Evolutionary conservation across 2,113 vertebrate genomes (phyloP).

Genomic region (Centropus bengalensis): DNA sequence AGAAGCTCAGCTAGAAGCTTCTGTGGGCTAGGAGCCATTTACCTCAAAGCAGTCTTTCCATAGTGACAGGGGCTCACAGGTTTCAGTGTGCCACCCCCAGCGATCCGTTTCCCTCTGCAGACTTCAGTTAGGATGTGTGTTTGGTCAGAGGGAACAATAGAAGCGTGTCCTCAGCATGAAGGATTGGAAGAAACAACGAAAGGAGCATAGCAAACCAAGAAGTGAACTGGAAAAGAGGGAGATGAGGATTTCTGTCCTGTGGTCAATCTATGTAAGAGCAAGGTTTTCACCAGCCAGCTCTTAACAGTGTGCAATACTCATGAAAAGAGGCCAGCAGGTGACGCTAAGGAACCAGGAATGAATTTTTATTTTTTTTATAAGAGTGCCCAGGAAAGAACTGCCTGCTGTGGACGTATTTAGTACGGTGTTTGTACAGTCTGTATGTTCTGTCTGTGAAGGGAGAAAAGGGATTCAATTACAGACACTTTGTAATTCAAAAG

Average conservation of each 20-base stretch:
- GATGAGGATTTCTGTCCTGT: background rate
- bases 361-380: background rate
- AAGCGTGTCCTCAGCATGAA: no score
- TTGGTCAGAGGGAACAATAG: background rate
- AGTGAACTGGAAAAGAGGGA: background rate
- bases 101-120: background rate
- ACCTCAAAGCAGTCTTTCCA: background rate
- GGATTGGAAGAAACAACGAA: background rate
- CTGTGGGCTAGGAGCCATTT: accelerated
- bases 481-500: background rate
- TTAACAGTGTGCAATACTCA: accelerated
- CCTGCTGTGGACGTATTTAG: accelerated
- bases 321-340: background rate
- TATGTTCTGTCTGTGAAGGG: background rate
- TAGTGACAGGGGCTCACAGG: background rate
- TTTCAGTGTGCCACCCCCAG: background rate
- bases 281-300: background rate
- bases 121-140: no score
- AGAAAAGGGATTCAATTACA: background rate
- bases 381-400: accelerated
- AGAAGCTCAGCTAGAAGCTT: no score
- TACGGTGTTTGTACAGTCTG: background rate
- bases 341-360: background rate
- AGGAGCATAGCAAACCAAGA: background rate
- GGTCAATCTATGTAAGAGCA: accelerated